Conservation (phyloP, 2,888 invertebrate species). For the Carabus problematicus region DNA sequence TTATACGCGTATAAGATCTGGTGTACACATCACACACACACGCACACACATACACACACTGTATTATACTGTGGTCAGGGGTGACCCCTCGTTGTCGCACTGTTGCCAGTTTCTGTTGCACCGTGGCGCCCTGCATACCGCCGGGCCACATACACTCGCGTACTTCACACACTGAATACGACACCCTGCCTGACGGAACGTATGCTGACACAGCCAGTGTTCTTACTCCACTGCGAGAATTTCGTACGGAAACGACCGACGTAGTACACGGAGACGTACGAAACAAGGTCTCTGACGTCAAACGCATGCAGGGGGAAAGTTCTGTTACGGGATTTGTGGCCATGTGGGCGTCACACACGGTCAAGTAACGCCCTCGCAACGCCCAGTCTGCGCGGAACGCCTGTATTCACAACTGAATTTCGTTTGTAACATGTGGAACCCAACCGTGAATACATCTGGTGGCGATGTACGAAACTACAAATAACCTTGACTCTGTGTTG, state of each 20-base stretch:
- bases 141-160: slow-evolving; percentile 44
- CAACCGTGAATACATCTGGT: slow-evolving; percentile 53
- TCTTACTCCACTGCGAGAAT: slow-evolving; percentile 55
- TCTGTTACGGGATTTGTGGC: slow-evolving; percentile 54
- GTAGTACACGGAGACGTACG: slow-evolving; percentile 48
- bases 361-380: slow-evolving; percentile 50
- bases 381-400: slow-evolving; percentile 45
- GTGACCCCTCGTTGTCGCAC: background rate
- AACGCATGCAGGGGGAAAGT: slow-evolving; percentile 50
- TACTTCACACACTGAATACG: slow-evolving; percentile 49
- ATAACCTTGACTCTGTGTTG: slow-evolving; percentile 57
- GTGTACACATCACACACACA: background rate
- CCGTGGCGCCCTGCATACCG: slow-evolving; percentile 26
- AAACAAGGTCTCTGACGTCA: slow-evolving; percentile 50
- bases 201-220: slow-evolving; percentile 50
- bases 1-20: too few species aligned
- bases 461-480: slow-evolving; percentile 54
- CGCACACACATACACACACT: slow-evolving; percentile 7
- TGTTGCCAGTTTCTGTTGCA: background rate
- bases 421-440: slow-evolving; percentile 46
- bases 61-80: background rate
- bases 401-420: slow-evolving; percentile 47
- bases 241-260: slow-evolving; percentile 51
- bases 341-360: slow-evolving; percentile 49
- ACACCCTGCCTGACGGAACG: slow-evolving; percentile 50